These are phyloP conservation scores for Ommatoiulus sabulosus DNA, from an alignment of 2,888 invertebrate species.

Conservation along the genomic window DNA sequence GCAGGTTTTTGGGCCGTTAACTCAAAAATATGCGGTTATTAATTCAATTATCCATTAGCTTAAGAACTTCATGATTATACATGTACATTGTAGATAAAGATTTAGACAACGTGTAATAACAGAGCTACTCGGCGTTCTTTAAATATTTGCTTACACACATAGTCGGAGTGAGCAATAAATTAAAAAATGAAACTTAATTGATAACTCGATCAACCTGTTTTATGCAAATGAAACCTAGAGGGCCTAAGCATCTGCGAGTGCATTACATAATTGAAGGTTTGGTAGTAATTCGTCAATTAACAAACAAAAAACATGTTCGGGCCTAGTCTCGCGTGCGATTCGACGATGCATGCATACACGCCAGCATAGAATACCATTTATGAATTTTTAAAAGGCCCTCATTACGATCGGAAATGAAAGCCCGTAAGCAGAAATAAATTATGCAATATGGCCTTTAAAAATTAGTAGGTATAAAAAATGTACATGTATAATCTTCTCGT, in stretches of 20 bases:
- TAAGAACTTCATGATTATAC: background rate
- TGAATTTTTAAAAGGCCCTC: background rate
- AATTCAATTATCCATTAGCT: background rate
- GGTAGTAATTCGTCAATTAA: background rate
- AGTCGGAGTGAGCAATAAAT: background rate
- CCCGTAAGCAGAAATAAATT: background rate
- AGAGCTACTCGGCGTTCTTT: background rate
- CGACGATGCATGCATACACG: background rate
- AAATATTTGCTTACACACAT: conserved; percentile 16
- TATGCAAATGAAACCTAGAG: conserved; percentile 1
- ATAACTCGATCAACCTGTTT: background rate
- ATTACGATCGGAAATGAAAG: conserved; percentile 12
- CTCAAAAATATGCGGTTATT: background rate
- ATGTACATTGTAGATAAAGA: background rate
- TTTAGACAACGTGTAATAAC: background rate
- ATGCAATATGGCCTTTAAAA: background rate
- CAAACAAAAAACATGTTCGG: background rate
- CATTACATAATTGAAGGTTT: conserved; percentile 31
- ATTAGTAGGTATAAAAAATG: background rate
- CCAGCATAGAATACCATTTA: background rate
- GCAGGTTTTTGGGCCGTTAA: background rate
- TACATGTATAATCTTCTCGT: background rate
- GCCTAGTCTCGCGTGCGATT: background rate
- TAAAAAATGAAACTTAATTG: conserved; percentile 27
- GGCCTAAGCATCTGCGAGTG: background rate